Conservation (phyloP, 2,888 invertebrate species). For the Idaea dimidiata region DNA sequence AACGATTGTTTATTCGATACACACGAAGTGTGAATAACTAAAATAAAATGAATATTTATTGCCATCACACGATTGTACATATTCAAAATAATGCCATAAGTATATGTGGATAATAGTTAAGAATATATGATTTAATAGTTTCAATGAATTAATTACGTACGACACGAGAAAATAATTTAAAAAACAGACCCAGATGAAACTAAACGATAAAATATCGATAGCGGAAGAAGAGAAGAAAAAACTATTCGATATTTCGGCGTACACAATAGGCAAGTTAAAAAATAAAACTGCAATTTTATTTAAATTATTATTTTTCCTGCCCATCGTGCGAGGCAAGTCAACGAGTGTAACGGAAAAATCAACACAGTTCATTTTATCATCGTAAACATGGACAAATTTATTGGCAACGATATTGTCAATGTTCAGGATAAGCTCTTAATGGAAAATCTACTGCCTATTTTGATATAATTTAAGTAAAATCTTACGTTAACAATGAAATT, state of each 20-base stretch:
- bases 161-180: background rate
- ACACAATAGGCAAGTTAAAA: background rate
- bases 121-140: too few relatives aligned
- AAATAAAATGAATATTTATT: too few relatives aligned
- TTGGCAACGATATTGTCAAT: slow-evolving; percentile 60
- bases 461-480: slow-evolving; percentile 45
- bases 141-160: too few relatives aligned
- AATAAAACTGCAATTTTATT: slow-evolving; percentile 6
- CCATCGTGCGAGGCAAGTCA: slow-evolving; percentile 8
- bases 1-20: too few relatives aligned
- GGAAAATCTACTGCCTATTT: slow-evolving; percentile 45
- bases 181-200: too few relatives aligned
- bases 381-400: slow-evolving; percentile 60
- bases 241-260: background rate
- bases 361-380: slow-evolving; percentile 52
- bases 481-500: background rate
- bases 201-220: background rate
- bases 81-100: too few relatives aligned
- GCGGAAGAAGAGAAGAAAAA: background rate
- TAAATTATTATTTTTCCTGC: slow-evolving; percentile 5
- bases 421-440: slow-evolving; percentile 56
- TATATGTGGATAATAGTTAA: too few relatives aligned
- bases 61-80: too few relatives aligned
- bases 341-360: slow-evolving; percentile 16
- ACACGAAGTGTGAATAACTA: too few relatives aligned